These are phyloP conservation scores for Hystrix brachyura DNA, from an alignment of 2,113 vertebrate genomes.

Conservation along the genomic window DNA sequence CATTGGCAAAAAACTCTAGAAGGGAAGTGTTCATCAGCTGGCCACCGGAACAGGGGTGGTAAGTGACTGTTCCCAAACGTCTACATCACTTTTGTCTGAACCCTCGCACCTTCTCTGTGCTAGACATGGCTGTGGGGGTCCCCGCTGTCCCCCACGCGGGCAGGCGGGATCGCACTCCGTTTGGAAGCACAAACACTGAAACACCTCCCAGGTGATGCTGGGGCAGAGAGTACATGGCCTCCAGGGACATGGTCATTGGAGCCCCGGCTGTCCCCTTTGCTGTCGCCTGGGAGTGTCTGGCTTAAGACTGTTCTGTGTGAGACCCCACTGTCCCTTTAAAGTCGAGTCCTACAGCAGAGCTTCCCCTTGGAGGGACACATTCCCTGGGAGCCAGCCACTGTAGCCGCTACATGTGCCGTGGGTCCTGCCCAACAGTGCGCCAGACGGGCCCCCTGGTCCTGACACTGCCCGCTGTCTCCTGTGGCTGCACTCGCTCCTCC, in stretches of 20 bases:
- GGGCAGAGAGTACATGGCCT: neutral
- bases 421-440: neutral
- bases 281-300: slow-evolving; percentile 54
- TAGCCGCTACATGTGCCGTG: neutral
- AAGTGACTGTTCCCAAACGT: neutral
- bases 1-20: slow-evolving; percentile 69
- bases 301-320: slow-evolving; percentile 77
- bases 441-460: neutral
- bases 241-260: neutral
- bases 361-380: slow-evolving; percentile 57
- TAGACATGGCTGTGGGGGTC: slow-evolving; percentile 51
- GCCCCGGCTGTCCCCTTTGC: slow-evolving; percentile 2
- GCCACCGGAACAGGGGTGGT: neutral
- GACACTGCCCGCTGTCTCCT: neutral
- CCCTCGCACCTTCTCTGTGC: slow-evolving; percentile 74
- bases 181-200: slow-evolving; percentile 84
- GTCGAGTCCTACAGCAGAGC: slow-evolving; percentile 44
- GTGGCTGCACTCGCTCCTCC: neutral
- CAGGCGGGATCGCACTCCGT: neutral
- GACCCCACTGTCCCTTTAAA: slow-evolving; percentile 24
- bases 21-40: slow-evolving; percentile 61
- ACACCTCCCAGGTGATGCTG: neutral
- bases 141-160: slow-evolving; percentile 5
- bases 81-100: neutral
- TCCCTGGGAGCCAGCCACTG: slow-evolving; percentile 60